Evolutionary conservation across 1,140 invertebrate genomes (phyloP), one percentile per base, ranked within the genome.

Genomic region (Lycorma delicatula): DNA sequence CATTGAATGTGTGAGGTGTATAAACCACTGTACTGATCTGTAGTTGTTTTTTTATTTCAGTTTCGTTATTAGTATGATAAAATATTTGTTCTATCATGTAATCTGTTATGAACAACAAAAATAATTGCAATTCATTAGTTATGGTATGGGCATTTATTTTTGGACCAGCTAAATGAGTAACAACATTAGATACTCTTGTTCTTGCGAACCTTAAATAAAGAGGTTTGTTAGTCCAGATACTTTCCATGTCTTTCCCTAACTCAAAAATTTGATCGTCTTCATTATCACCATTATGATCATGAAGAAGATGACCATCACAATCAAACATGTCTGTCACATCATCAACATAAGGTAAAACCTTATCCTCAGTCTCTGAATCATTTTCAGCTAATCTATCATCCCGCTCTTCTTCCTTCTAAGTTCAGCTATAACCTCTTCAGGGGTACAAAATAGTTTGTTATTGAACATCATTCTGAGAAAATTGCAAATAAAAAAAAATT

Each of bases 241-340:
- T 38, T 38, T 38, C 36, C 13, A 38, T 38, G 18, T 5, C 36
- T 38, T 13, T 38, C 36, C 36, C 36, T 38, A 38, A 38, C 13
- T 38, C 3, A 38, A 38, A 38, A 13, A 4, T 5, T 38, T n/a
- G n/a, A n/a, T n/a, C n/a, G n/a, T n/a, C n/a, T n/a, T 13, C 36
- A 38, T 38, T 13, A 13, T 38, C 36, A 6, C 18, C 36, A 38
- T 18, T 6, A 3, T 5, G 36, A 18, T 38, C 3, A 38, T 38
- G 36, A 6, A 12, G n/a, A n/a, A 38, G 36, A 18, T 38, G 36
- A 38, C 18, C n/a, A n/a, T n/a, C n/a, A 38, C 36, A 38, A 38
- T 38, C 36, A 38, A 51, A 51, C 22, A 28, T 51, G 23, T 51
- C 48, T 27, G 11, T 27, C n/a, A 51, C 27, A 26, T 27, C n/a